A percentile compares a stretch with the other conserved stretches of the same genome.
phyloP scores from a whole-genome alignment of 2,113 vertebrate genomes.

The Vulpes ferrilata region DNA sequence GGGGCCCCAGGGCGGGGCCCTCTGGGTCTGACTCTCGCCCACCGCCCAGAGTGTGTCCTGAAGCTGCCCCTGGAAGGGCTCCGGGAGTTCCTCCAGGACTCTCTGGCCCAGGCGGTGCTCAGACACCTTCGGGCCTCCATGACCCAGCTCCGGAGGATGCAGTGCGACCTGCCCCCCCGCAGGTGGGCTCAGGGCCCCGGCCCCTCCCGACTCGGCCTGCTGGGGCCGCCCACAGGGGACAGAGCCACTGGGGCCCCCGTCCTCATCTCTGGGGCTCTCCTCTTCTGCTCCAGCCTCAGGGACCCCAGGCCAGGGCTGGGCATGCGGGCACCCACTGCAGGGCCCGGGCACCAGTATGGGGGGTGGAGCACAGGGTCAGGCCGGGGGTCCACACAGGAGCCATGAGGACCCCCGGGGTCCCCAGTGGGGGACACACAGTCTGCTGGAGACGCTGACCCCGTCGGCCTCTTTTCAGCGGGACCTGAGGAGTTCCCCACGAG shows the following conservation, averaged over 20 bases:
- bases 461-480: conserved; percentile 86
- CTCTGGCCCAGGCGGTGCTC: conserved; percentile 85
- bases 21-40: accelerated
- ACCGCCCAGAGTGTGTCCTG: conserved; percentile 88
- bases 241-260: background rate
- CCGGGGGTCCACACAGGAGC: accelerated
- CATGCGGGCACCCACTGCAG: accelerated
- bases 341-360: background rate
- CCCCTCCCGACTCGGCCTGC: background rate
- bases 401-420: accelerated
- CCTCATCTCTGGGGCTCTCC: accelerated
- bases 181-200: conserved; percentile 82
- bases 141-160: conserved; percentile 91
- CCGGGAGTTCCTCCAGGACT: conserved; percentile 93
- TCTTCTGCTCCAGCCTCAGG: background rate
- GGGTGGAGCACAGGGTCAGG: accelerated
- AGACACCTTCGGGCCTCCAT: conserved; percentile 90
- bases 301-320: background rate
- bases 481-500: conserved; percentile 92
- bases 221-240: too few relatives aligned
- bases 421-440: accelerated
- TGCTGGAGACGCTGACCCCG: background rate
- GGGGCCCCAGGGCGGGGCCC: background rate
- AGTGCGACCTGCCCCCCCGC: conserved; percentile 90
- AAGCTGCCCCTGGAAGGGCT: conserved; percentile 92